phyloP scores from a whole-genome alignment of 2,888 invertebrate species.

The Oscheius sp. region DNA sequence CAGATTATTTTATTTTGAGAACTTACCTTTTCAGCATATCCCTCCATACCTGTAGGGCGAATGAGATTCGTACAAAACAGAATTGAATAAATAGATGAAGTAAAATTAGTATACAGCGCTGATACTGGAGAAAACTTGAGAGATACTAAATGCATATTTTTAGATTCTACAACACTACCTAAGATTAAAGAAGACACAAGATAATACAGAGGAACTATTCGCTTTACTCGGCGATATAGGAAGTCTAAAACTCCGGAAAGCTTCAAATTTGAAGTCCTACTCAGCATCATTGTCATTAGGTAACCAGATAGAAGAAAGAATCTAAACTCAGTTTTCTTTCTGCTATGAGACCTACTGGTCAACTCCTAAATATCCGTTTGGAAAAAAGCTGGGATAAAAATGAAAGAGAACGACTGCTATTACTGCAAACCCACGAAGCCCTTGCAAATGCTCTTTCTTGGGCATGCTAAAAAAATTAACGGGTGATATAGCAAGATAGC shows the following conservation, averaged over 20 bases:
- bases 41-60: not conserved
- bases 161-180: not conserved
- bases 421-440: not conserved
- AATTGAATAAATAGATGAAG: not conserved
- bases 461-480: no score
- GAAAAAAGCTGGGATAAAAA: slow-evolving; percentile 2
- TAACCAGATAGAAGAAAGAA: slow-evolving; percentile 22
- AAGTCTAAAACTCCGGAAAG: not conserved
- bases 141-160: not conserved
- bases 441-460: slow-evolving; percentile 22
- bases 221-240: slow-evolving; percentile 4
- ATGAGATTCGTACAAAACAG: slow-evolving; percentile 11
- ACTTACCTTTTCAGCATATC: slow-evolving; percentile 10
- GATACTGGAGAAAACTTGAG: not conserved
- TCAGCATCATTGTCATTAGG: slow-evolving; percentile 21
- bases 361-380: slow-evolving; percentile 18
- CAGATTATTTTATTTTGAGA: not conserved
- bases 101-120: not conserved
- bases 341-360: slow-evolving; percentile 6
- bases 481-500: no score
- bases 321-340: not conserved
- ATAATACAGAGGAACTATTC: slow-evolving; percentile 19
- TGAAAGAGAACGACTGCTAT: slow-evolving; percentile 6
- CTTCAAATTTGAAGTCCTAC: not conserved
- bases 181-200: not conserved